A percentile compares a stretch with the other conserved stretches of the same genome.
phyloP scores from a whole-genome alignment of 2,113 vertebrate species.

The Neotragus moschatus region DNA sequence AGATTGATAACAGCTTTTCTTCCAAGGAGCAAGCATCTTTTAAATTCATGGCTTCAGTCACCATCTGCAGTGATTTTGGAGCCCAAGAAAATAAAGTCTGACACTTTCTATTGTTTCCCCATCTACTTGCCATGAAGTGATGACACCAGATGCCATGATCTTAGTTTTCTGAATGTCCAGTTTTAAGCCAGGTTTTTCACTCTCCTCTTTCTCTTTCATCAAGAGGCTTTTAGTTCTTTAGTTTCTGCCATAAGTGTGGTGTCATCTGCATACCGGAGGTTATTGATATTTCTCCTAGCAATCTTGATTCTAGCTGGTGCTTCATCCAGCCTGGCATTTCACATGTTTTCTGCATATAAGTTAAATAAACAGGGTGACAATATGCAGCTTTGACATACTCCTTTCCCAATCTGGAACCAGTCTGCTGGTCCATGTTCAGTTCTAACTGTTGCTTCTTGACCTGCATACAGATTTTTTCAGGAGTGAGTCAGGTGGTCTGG shows the following conservation, averaged over 20 bases:
- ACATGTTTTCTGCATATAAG: background rate
- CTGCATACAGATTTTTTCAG: background rate
- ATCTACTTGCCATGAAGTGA: background rate
- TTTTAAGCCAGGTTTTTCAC: background rate
- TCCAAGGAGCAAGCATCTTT: background rate
- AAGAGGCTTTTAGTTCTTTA: background rate
- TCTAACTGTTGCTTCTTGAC: background rate
- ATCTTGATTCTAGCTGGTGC: background rate
- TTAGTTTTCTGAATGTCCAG: background rate
- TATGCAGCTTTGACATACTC: background rate
- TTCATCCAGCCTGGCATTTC: background rate
- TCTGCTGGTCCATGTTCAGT: background rate
- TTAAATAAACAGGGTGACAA: background rate
- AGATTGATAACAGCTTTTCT: background rate
- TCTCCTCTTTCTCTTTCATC: background rate
- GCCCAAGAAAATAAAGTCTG: background rate
- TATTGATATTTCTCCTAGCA: background rate
- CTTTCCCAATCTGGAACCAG: background rate
- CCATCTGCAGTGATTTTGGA: background rate
- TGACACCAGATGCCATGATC: background rate
- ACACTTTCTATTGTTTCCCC: background rate
- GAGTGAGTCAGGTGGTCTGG: accelerated
- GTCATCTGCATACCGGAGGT: background rate
- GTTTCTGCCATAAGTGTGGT: background rate
- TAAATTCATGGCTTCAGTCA: background rate